Evolutionary conservation across 1,140 invertebrate genomes (phyloP), one percentile per base, ranked within the genome.

Genomic region (Drosophila ananassae): DNA sequence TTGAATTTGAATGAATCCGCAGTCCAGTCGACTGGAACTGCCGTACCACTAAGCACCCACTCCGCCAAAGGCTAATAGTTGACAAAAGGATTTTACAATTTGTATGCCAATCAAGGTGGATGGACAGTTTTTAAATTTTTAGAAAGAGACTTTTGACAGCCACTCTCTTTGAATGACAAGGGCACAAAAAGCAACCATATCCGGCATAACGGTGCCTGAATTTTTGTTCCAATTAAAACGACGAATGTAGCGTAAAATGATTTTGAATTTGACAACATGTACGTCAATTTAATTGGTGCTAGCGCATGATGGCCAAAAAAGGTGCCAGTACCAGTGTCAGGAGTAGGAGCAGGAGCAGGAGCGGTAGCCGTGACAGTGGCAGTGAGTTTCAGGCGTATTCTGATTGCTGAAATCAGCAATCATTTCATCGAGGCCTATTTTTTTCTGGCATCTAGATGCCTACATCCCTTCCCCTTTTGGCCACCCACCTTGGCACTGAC

Each of bases 231-330:
- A 90, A 90, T 90, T 90, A 90, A 90, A 90, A 77, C 53, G 72
- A 68, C 81, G 85, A 85, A 60, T 79, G 77, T 79, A 59, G 72
- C 78, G 77, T 79, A 80, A 79, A 80, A 81, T 79, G 74, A 89
- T 78, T 89, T 78, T 50, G 58, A 81, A 75, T 81, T 82, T 78
- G 78, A 85, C 85, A 81, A 79, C 64, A 76, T 84, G 81, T 68
- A 74, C 61, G 85, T 90, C 85, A 82, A 77, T 90, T 90, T 90
- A 90, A 90, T 90, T 90, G 85, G 78, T 63, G 63, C 68, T 41
- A 63, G 56, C 67, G 47, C 68, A 63, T 63, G 83, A 73, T 82
- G 79, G 53, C 53, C 66, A 55, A 47, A 58, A 46, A 52, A 50
- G 44, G 9, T 37, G 46, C 10, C 44, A 50, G 13, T 12, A 57